Base-by-base conservation (phyloP, 1,140 invertebrate genomes). In the Monomorium pharaonis region DNA sequence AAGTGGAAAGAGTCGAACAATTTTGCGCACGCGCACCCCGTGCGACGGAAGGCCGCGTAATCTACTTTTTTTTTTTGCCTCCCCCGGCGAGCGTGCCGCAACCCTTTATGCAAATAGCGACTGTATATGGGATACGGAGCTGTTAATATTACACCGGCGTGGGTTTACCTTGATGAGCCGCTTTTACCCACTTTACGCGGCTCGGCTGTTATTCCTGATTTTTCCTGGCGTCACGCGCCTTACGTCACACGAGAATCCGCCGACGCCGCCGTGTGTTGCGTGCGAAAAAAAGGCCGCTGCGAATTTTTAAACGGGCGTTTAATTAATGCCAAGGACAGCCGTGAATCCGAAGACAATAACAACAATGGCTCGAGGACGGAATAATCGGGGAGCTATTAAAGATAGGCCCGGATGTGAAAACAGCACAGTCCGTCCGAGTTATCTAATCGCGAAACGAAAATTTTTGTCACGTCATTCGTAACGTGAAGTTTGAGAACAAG, bases 21-120 rank as follows among this genome's bases (percentile, higher is more conserved):
- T 63, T n/a, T 77, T 27, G 24, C 21, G 24, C 51, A 21, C 77
- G 18, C 54, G 37, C 62, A 16, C 44, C 18, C n/a, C n/a, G n/a
- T n/a, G 33, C 24, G 62, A 84, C 44, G 24, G 51, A 77, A 76
- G 72, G 30, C 70, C 56, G 49, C 21, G 67, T 47, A 83, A 83
- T 47, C 78, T 58, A 72, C 51, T 72, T 83, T 80, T 47, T 54
- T n/a, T 54, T 81, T 63, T 60, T 44, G 54, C 16, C 58, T 27
- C 21, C 44, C n/a, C 21, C 14, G 30, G 27, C 24, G 76, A 72
- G 51, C 51, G 10, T 67, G 63, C 33, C 21, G 51, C 75, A 85
- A 80, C 47, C 60, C 62, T 85, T 85, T 80, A 86, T 81, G 84
- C 27, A 86, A 86, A 86, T 86, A 83, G 44, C 77, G 54, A 33